These are phyloP conservation scores for Salarias fasciatus DNA, from an alignment of 2,797 vertebrate genomes.

Conservation along the genomic window DNA sequence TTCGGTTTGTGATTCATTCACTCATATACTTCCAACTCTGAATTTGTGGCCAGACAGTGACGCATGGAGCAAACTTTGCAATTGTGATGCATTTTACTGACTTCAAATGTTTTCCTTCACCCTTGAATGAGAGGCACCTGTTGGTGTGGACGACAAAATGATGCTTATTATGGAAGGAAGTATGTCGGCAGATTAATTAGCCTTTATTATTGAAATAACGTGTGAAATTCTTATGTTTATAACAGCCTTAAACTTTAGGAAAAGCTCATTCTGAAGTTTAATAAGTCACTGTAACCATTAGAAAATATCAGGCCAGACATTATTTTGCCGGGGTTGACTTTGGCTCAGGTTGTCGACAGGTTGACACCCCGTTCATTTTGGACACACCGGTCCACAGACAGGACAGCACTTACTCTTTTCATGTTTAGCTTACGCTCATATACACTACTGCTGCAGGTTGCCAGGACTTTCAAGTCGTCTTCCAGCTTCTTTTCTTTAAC, in stretches of 20 bases:
- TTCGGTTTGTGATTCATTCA: conserved; percentile 8
- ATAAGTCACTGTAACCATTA: too few species aligned
- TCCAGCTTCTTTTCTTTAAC: conserved; percentile 60
- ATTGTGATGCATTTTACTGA: neutral
- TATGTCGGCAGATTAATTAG: neutral
- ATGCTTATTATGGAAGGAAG: neutral
- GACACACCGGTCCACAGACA: too few species aligned
- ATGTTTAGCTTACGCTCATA: neutral
- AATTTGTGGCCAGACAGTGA: neutral
- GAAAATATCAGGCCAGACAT: too few species aligned
- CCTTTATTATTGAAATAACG: neutral
- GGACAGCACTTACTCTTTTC: too few species aligned
- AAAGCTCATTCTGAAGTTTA: neutral
- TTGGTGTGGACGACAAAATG: too few species aligned
- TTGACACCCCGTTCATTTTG: too few species aligned
- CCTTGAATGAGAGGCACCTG: too few species aligned
- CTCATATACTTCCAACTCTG: neutral
- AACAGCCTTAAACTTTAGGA: neutral
- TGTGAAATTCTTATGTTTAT: neutral
- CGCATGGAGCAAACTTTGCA: too few species aligned
- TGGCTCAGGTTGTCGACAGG: too few species aligned
- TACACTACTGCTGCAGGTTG: conserved; percentile 12
- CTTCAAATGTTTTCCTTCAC: too few species aligned
- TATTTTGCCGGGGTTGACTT: too few species aligned
- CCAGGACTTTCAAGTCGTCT: conserved; percentile 57